phyloP scores from a whole-genome alignment of 2,888 invertebrate species.

The Drosophila fulvimacula region DNA sequence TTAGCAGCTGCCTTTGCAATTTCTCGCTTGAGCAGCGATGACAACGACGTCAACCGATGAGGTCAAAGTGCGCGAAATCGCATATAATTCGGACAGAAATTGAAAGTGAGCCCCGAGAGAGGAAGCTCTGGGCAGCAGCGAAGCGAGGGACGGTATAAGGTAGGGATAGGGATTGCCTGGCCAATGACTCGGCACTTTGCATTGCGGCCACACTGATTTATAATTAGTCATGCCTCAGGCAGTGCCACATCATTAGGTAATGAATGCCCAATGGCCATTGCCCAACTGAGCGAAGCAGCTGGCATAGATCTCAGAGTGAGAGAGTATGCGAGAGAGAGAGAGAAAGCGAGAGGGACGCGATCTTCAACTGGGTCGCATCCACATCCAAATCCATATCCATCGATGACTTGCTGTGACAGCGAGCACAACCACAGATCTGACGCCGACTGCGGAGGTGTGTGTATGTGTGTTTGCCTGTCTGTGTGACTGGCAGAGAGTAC shows the following conservation, averaged over 20 bases:
- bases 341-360: not conserved
- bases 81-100: conserved; percentile 64
- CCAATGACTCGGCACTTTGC: conserved; percentile 67
- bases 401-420: conserved; percentile 65
- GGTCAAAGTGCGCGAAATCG: conserved; percentile 72
- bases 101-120: conserved; percentile 61
- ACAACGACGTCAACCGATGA: conserved; percentile 44
- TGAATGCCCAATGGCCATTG: conserved; percentile 60
- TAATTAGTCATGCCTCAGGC: conserved; percentile 74
- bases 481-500: conserved; percentile 28
- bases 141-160: not conserved
- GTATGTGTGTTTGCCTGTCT: conserved; percentile 20
- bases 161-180: conserved; percentile 12
- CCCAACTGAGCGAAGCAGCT: conserved; percentile 48
- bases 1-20: conserved; percentile 67
- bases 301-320: conserved; percentile 39
- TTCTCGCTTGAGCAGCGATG: conserved; percentile 69
- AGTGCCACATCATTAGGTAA: conserved; percentile 68
- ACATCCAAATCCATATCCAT: conserved; percentile 34
- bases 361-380: conserved; percentile 48
- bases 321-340: not conserved
- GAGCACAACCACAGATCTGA: conserved; percentile 40
- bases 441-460: conserved; percentile 67
- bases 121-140: conserved; percentile 7
- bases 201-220: conserved; percentile 52